These are phyloP conservation scores for Fragum fragum DNA, from an alignment of 2,888 invertebrate species.

Conservation along the genomic window DNA sequence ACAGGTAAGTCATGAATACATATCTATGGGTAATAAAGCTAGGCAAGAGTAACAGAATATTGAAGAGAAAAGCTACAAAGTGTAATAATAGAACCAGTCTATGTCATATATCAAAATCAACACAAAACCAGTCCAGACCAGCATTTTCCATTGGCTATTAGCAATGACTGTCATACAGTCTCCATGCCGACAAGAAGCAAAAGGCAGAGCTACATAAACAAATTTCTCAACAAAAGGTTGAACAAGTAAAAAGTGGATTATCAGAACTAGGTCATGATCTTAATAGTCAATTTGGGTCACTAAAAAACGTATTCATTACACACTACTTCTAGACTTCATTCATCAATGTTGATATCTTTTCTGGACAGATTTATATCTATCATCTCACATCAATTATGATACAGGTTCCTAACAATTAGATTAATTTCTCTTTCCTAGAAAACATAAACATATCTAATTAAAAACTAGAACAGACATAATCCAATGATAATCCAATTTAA, in stretches of 20 bases:
- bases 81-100: constrained; percentile 7
- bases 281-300: too few relatives aligned
- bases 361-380: too few relatives aligned
- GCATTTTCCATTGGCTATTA: constrained; percentile 31
- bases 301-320: too few relatives aligned
- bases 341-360: too few relatives aligned
- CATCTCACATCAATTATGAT: too few relatives aligned
- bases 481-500: too few relatives aligned
- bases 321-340: too few relatives aligned
- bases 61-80: background rate
- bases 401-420: too few relatives aligned
- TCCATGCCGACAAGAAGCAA: constrained; percentile 56
- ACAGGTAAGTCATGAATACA: background rate
- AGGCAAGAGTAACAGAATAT: constrained; percentile 22
- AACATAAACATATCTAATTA: too few relatives aligned
- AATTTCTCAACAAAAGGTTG: constrained; percentile 20
- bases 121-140: constrained; percentile 11
- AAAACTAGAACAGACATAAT: too few relatives aligned
- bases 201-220: constrained; percentile 56
- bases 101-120: background rate
- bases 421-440: too few relatives aligned
- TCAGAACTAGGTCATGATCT: too few relatives aligned
- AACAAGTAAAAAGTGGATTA: background rate
- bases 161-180: constrained; percentile 73
- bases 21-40: background rate